These are phyloP conservation scores for Hephaestus fuliginosus DNA, from an alignment of 2,797 vertebrate species.

Conservation along the genomic window DNA sequence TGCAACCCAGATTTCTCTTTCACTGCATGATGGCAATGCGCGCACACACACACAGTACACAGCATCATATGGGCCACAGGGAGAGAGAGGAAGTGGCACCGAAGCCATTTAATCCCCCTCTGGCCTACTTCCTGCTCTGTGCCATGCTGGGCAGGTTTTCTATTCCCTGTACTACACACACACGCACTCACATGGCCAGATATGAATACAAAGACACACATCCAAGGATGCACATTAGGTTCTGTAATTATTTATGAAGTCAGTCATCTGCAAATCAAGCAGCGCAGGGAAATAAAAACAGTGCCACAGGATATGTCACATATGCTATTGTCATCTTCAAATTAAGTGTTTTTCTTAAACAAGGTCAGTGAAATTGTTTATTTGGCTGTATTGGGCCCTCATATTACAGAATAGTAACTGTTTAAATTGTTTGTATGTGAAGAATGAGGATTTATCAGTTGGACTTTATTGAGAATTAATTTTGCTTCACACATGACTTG, in stretches of 20 bases:
- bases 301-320: not conserved
- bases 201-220: conserved; percentile 5
- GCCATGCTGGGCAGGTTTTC: conserved; percentile 63
- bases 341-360: not conserved
- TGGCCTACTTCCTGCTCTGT: conserved; percentile 81
- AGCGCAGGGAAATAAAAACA: conserved; percentile 6
- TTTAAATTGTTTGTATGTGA: not conserved
- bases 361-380: not conserved
- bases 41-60: conserved; percentile 8
- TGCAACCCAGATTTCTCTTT: conserved; percentile 34
- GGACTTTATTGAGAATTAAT: not conserved
- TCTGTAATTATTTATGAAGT: not conserved
- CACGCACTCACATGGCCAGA: not conserved
- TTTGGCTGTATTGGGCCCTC: no score
- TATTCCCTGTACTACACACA: conserved; percentile 22
- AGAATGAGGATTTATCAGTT: not conserved
- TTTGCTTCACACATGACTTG: not conserved
- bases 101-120: conserved; percentile 76
- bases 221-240: not conserved
- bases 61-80: conserved; percentile 48
- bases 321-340: not conserved
- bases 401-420: not conserved
- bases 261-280: not conserved
- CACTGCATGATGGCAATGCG: not conserved
- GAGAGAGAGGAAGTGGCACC: conserved; percentile 64